Conservation (phyloP, 2,888 invertebrate species). For the Hylaea fasciaria region DNA sequence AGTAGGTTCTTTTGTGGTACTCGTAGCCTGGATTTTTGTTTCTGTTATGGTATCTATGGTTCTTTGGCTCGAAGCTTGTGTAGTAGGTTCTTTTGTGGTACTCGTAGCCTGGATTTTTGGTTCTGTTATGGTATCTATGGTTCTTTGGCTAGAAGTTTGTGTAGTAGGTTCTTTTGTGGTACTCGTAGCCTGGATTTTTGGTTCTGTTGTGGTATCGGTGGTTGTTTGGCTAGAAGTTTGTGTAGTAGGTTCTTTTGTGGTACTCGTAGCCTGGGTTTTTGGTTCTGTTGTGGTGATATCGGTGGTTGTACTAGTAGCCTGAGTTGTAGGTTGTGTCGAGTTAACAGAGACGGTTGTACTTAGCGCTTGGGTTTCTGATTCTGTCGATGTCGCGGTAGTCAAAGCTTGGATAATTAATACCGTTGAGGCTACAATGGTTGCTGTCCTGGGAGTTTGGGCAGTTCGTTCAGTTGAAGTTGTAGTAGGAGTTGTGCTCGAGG, state of each 20-base stretch:
- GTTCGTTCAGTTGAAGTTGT: background rate
- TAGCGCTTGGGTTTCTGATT: background rate
- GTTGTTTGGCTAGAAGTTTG: too few species aligned
- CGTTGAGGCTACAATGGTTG: background rate
- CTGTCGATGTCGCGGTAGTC: background rate
- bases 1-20: background rate
- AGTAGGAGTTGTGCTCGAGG: too few species aligned
- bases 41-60: too few species aligned
- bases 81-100: slow-evolving; percentile 22
- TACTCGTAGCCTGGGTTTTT: slow-evolving; percentile 23
- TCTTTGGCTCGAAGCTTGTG: too few species aligned
- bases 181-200: slow-evolving; percentile 19
- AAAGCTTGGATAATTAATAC: background rate
- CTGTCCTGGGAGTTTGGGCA: background rate
- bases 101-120: slow-evolving; percentile 16
- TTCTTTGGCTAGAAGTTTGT: too few species aligned
- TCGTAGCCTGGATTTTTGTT: slow-evolving; percentile 24
- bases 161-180: slow-evolving; percentile 19
- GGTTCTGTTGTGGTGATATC: slow-evolving; percentile 1
- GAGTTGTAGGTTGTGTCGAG: slow-evolving; percentile 1
- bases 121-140: too few species aligned
- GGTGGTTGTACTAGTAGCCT: background rate
- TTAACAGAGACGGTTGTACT: slow-evolving; percentile 15
- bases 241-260: slow-evolving; percentile 14
- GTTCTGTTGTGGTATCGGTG: too few species aligned